These are phyloP conservation scores for Lepidotrigona ventralis DNA, from an alignment of 1,140 invertebrate genomes.

Conservation along the genomic window DNA sequence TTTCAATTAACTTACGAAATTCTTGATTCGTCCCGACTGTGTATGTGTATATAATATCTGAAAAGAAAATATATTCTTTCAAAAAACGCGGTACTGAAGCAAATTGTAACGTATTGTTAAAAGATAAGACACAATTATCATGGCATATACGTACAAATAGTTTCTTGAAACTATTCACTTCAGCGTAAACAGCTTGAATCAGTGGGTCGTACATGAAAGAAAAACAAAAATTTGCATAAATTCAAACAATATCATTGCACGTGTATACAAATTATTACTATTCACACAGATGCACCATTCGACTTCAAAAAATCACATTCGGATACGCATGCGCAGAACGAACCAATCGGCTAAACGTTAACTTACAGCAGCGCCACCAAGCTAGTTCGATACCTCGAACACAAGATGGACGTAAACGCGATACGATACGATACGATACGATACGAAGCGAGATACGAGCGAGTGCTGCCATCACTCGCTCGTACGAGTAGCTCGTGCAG, in stretches of 20 bases:
- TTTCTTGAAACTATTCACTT: background rate
- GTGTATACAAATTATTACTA: background rate
- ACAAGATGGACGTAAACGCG: slow-evolving; percentile 10
- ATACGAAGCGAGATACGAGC: slow-evolving; percentile 33
- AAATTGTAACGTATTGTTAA: background rate
- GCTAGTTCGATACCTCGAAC: slow-evolving; percentile 23
- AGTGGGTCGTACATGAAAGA: background rate
- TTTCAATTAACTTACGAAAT: slow-evolving; percentile 64
- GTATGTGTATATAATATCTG: too few relatives aligned
- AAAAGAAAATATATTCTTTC: background rate
- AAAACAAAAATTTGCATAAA: background rate
- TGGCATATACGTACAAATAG: background rate
- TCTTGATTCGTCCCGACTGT: background rate
- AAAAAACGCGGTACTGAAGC: too few relatives aligned
- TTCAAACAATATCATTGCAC: too few relatives aligned
- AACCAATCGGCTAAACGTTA: background rate
- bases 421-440: slow-evolving; percentile 42
- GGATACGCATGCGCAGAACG: background rate
- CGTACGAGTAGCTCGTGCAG: background rate
- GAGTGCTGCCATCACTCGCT: slow-evolving; percentile 26
- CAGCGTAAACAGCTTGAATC: background rate
- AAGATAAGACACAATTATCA: background rate
- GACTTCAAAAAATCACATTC: background rate
- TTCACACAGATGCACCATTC: background rate
- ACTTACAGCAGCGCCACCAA: background rate